Evolutionary conservation across 2,888 invertebrate genomes (phyloP).

Genomic region (Plagiodera versicolora): DNA sequence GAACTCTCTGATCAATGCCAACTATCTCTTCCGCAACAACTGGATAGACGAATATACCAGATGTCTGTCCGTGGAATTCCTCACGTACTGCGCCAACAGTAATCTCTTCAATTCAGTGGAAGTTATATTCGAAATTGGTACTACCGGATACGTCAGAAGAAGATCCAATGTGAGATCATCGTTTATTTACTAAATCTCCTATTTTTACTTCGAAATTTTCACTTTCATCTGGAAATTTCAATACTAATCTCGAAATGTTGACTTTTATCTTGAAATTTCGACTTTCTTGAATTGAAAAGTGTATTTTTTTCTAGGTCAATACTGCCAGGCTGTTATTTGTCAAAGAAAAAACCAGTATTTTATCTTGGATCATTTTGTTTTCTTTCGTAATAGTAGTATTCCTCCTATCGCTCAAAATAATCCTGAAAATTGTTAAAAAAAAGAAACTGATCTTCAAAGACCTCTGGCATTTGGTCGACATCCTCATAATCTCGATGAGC

Average conservation of each 20-base stretch:
- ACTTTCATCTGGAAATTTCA: too few species aligned
- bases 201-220: not conserved
- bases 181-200: not conserved
- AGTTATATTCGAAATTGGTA: constrained; percentile 41
- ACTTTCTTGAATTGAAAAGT: too few species aligned
- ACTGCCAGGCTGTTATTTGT: constrained; percentile 40
- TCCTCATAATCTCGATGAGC: constrained; percentile 38
- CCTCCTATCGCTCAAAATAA: constrained; percentile 28
- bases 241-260: too few species aligned
- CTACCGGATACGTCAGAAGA: constrained; percentile 38
- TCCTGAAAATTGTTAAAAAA: constrained; percentile 29
- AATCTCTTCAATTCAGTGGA: constrained; percentile 43
- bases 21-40: constrained; percentile 37
- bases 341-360: constrained; percentile 27
- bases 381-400: constrained; percentile 36
- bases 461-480: constrained; percentile 39
- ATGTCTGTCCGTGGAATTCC: constrained; percentile 42
- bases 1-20: constrained; percentile 40
- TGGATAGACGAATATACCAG: constrained; percentile 43
- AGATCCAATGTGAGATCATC: constrained; percentile 26
- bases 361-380: constrained; percentile 27
- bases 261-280: too few species aligned
- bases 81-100: constrained; percentile 42
- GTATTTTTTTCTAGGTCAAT: constrained; percentile 36
- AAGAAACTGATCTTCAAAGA: constrained; percentile 30